A percentile compares a stretch with the other conserved stretches of the same genome.
Evolutionary conservation across 2,888 invertebrate genomes (phyloP).

Genomic region (Melieria omissa): DNA sequence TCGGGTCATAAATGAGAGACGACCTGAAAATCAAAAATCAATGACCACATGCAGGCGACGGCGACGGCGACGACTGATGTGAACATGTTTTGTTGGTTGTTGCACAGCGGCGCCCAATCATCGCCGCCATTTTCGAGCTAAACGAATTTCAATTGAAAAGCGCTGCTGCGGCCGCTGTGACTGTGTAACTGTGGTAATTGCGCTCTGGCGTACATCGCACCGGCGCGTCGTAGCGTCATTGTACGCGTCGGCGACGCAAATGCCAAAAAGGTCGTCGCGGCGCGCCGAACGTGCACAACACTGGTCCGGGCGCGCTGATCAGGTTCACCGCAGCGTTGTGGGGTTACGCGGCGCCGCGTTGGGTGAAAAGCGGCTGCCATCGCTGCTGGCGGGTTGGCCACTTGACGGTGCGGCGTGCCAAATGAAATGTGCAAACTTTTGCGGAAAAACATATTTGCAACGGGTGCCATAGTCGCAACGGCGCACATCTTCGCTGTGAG

Average conservation of each 20-base stretch:
- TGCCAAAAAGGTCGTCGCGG: constrained; percentile 15
- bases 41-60: too few species aligned
- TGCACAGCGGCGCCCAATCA: too few species aligned
- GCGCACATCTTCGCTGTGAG: constrained; percentile 16
- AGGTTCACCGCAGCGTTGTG: neutral
- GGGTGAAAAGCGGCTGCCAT: neutral
- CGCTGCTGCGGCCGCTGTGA: neutral
- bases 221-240: neutral
- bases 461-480: neutral
- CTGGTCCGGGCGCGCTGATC: neutral
- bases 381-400: neutral
- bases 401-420: neutral
- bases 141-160: neutral
- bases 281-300: neutral
- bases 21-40: too few species aligned
- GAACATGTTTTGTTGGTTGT: too few species aligned
- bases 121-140: neutral
- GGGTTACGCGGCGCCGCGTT: neutral
- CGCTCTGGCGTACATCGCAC: too few species aligned
- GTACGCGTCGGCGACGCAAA: neutral
- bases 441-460: constrained; percentile 5
- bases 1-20: too few species aligned
- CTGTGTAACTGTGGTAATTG: neutral
- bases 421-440: constrained; percentile 14
- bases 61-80: too few species aligned